Evolutionary conservation across 2,797 vertebrate genomes (phyloP).

Genomic region (Emys orbicularis): DNA sequence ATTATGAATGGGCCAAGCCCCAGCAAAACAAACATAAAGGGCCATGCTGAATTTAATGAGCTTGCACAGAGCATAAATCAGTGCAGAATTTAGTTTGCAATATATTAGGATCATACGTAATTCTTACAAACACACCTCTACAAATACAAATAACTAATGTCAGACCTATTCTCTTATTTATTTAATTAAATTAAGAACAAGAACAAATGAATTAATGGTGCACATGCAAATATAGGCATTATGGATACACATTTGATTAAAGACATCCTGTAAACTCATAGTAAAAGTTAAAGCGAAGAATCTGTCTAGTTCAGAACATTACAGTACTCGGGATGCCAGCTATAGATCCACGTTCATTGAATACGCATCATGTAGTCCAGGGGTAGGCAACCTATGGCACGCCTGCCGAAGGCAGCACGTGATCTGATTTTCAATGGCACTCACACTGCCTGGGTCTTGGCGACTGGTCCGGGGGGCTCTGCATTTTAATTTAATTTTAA

Average conservation of each 20-base stretch:
- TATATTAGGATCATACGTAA: not conserved
- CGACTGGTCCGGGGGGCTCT: too few species aligned
- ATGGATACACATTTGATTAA: not conserved
- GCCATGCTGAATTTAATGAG: not conserved
- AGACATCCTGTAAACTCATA: not conserved
- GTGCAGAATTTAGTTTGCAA: not conserved
- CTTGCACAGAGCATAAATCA: not conserved
- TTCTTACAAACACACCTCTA: not conserved
- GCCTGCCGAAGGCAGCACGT: too few species aligned
- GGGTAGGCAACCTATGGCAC: too few species aligned
- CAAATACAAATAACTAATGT: not conserved
- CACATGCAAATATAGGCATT: not conserved
- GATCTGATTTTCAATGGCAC: too few species aligned
- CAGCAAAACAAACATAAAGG: not conserved
- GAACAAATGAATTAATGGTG: not conserved
- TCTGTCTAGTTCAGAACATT: not conserved
- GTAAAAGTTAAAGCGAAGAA: not conserved
- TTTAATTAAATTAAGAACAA: not conserved
- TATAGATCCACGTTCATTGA: not conserved
- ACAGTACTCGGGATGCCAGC: not conserved
- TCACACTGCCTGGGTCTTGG: too few species aligned
- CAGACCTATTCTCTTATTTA: not conserved
- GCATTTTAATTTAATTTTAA: too few species aligned
- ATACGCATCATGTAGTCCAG: not conserved
- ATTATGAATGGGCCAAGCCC: fast-evolving